These are phyloP conservation scores for Laterallus jamaicensis DNA, from an alignment of 2,113 vertebrate genomes.

Conservation along the genomic window DNA sequence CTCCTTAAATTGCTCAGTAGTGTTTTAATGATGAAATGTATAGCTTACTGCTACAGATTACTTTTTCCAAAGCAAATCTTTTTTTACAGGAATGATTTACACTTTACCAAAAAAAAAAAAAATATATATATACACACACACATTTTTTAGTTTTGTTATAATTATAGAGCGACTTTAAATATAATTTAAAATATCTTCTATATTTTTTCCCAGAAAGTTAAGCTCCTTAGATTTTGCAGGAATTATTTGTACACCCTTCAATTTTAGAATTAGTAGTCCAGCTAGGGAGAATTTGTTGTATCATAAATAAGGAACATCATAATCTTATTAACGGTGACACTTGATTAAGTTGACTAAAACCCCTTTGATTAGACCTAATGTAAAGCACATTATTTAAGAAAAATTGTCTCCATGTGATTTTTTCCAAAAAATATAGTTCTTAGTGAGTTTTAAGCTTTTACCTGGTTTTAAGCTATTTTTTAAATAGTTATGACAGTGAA, in stretches of 20 bases:
- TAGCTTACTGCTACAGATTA: background rate
- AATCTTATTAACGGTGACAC: background rate
- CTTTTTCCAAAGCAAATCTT: background rate
- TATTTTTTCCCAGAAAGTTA: conserved; percentile 24
- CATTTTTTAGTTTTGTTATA: background rate
- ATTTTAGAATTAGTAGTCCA: conserved; percentile 35
- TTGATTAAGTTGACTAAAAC: conserved; percentile 43
- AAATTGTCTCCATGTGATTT: background rate
- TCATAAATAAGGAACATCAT: conserved; percentile 14
- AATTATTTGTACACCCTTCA: conserved; percentile 41
- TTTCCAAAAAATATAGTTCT: conserved; percentile 12
- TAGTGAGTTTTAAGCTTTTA: background rate
- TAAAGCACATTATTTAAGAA: background rate
- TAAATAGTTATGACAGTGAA: background rate
- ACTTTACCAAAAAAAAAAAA: background rate
- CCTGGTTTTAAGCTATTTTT: conserved; percentile 3
- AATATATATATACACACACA: background rate
- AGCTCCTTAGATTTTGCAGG: background rate
- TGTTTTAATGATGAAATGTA: background rate
- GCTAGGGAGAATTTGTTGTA: background rate
- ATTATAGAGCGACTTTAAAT: background rate
- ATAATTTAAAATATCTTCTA: background rate
- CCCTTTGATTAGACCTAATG: background rate
- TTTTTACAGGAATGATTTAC: background rate
- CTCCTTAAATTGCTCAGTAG: background rate